Conservation (phyloP, 2,888 invertebrate genomes). For the Drosophila atroscutellata region DNA sequence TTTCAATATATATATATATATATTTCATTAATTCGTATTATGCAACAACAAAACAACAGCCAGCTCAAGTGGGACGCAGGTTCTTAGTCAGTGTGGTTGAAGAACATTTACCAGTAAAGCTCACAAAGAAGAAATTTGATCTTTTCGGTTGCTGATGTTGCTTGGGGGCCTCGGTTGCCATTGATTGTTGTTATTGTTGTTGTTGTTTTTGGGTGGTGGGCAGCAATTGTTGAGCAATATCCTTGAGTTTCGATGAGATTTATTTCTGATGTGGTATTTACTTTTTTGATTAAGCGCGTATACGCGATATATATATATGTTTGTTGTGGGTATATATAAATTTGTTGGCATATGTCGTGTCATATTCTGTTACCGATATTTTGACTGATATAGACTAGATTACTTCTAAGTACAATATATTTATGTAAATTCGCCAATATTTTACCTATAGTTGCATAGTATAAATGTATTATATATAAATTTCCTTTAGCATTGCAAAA, state of each 20-base stretch:
- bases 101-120: conserved; percentile 63
- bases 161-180: conserved; percentile 20
- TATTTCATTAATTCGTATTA: conserved; percentile 25
- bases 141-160: conserved; percentile 30
- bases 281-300: conserved; percentile 33
- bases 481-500: conserved; percentile 43
- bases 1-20: conserved; percentile 6
- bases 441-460: conserved; percentile 33
- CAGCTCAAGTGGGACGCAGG: conserved; percentile 65
- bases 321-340: conserved; percentile 27
- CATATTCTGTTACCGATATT: conserved; percentile 42
- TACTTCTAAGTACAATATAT: conserved; percentile 29
- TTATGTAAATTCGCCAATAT: conserved; percentile 46
- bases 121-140: conserved; percentile 12
- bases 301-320: conserved; percentile 27
- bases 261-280: conserved; percentile 1
- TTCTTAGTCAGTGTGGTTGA: conserved; percentile 46
- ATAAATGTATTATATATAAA: conserved; percentile 7
- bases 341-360: conserved; percentile 34
- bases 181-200: conserved; percentile 22
- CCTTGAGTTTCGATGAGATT: conserved; percentile 45
- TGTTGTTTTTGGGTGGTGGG: conserved; percentile 26
- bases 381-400: conserved; percentile 13
- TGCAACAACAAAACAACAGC: conserved; percentile 57
- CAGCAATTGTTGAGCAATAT: conserved; percentile 39